A percentile compares a stretch with the other conserved stretches of the same genome.
These are phyloP conservation scores for Glaucopsyche alexis DNA, from an alignment of 2,888 invertebrate genomes.

Conservation along the genomic window DNA sequence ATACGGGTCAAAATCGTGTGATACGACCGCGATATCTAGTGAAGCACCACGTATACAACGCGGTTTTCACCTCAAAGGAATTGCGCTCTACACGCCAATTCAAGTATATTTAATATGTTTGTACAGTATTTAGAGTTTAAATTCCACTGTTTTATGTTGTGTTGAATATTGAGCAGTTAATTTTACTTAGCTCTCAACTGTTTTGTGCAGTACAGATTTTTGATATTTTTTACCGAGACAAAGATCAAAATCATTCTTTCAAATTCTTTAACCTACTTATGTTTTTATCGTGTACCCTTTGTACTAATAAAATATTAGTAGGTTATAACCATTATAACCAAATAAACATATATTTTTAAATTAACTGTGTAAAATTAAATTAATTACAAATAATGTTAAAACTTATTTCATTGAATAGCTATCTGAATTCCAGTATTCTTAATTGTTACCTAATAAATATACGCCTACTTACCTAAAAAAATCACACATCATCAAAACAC, in stretches of 20 bases:
- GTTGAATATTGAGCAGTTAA: constrained; percentile 48
- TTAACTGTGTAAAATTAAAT: too few relatives aligned
- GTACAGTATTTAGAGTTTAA: constrained; percentile 55
- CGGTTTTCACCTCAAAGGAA: constrained; percentile 37
- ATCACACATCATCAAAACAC: too few relatives aligned
- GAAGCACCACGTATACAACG: constrained; percentile 18
- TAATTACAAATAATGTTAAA: too few relatives aligned
- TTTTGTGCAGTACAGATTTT: constrained; percentile 6
- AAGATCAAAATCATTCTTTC: not conserved
- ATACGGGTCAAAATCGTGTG: constrained; percentile 49
- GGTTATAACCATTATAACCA: too few relatives aligned
- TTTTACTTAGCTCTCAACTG: constrained; percentile 40
- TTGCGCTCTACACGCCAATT: constrained; percentile 42
- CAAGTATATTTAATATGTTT: constrained; percentile 58
- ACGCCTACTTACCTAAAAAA: too few relatives aligned
- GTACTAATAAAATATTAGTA: too few relatives aligned
- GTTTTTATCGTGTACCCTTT: too few relatives aligned
- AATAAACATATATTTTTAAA: too few relatives aligned
- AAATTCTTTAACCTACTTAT: too few relatives aligned
- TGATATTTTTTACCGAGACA: not conserved
- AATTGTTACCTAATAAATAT: too few relatives aligned
- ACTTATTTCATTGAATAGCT: too few relatives aligned
- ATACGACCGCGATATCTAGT: not conserved
- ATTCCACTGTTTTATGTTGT: constrained; percentile 58
- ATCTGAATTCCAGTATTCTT: too few relatives aligned